Conservation (phyloP, 2,888 invertebrate genomes). For the Brenthis daphne region DNA sequence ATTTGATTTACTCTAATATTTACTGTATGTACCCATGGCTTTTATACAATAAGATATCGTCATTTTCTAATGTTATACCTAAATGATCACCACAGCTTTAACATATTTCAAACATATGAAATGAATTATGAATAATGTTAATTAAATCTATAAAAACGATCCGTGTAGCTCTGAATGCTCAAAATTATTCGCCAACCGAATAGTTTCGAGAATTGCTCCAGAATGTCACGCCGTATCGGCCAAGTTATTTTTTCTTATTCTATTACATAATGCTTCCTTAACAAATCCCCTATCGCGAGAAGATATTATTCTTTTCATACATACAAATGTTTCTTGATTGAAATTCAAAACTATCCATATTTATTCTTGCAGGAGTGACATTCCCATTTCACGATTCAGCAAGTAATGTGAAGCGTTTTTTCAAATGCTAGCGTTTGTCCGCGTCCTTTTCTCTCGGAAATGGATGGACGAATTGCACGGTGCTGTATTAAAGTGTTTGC, state of each 20-base stretch:
- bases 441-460: slow-evolving; percentile 46
- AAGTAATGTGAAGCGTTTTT: slow-evolving; percentile 34
- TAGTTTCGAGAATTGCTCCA: neutral
- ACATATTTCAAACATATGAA: too few species aligned
- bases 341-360: slow-evolving; percentile 25
- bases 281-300: neutral
- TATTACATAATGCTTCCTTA: neutral
- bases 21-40: too few species aligned
- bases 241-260: neutral
- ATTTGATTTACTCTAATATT: too few species aligned
- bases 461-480: slow-evolving; percentile 54
- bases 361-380: slow-evolving; percentile 21
- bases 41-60: too few species aligned
- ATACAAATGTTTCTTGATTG: slow-evolving; percentile 4
- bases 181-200: neutral
- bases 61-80: too few species aligned
- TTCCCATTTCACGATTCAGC: slow-evolving; percentile 20
- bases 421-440: slow-evolving; percentile 37
- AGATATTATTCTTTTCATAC: slow-evolving; percentile 3
- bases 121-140: too few species aligned
- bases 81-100: too few species aligned
- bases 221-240: neutral
- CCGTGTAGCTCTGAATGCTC: too few species aligned
- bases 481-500: slow-evolving; percentile 60
- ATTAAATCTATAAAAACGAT: too few species aligned